Percentiles rank a stretch among this genome's conserved stretches.
phyloP scores from a whole-genome alignment of 2,797 vertebrate species.

The Enteromius anoplus region DNA sequence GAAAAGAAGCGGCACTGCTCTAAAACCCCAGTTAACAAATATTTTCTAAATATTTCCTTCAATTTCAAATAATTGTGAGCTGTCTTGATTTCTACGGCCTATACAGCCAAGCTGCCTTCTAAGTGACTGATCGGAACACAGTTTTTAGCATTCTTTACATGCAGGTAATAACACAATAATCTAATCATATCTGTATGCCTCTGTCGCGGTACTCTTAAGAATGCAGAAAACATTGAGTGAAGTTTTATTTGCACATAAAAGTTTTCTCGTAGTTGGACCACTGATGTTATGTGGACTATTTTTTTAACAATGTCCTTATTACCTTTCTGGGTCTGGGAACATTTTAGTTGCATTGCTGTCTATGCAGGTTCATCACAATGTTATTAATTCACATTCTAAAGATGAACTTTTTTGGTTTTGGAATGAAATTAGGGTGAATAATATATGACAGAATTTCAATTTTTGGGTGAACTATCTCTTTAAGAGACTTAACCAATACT shows the following conservation, averaged over 20 bases:
- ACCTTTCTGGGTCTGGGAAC: too few species aligned
- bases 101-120: background rate
- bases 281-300: too few species aligned
- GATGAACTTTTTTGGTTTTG: too few species aligned
- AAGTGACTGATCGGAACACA: background rate
- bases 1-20: constrained; percentile 55
- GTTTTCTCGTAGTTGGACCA: too few species aligned
- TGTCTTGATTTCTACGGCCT: background rate
- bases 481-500: background rate
- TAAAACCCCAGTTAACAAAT: constrained; percentile 19
- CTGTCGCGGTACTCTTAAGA: too few species aligned
- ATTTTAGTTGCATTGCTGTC: too few species aligned
- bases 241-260: too few species aligned
- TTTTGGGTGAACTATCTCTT: background rate
- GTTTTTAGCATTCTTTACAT: background rate
- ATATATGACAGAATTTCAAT: background rate
- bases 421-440: background rate
- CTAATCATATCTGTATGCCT: background rate
- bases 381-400: background rate
- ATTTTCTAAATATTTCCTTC: constrained; percentile 16
- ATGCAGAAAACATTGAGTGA: too few species aligned
- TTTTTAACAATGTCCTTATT: too few species aligned
- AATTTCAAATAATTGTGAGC: constrained; percentile 10
- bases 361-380: too few species aligned
- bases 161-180: background rate